Conservation (phyloP, 2,797 vertebrate genomes). For the Pteronotus mesoamericanus region DNA sequence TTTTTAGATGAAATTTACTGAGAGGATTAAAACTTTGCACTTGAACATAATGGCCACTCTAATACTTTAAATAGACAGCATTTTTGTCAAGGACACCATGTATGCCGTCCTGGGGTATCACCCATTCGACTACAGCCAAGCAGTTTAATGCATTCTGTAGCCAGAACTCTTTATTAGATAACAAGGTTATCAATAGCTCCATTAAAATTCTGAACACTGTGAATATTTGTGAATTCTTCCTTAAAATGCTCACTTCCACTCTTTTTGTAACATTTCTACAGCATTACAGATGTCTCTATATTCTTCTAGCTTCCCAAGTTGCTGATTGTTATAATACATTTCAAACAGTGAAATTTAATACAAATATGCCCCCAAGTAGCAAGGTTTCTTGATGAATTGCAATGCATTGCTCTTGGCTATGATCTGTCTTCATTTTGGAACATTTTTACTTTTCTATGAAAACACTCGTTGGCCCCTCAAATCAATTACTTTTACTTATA, state of each 20-base stretch:
- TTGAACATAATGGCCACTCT: slow-evolving; percentile 70
- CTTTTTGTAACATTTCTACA: not conserved
- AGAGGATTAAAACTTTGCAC: slow-evolving; percentile 60
- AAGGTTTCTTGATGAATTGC: slow-evolving; percentile 27
- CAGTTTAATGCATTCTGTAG: slow-evolving; percentile 40
- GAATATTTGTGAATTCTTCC: slow-evolving; percentile 38
- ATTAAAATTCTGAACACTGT: slow-evolving; percentile 44
- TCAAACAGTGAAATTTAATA: slow-evolving; percentile 47
- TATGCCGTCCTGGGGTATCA: not conserved
- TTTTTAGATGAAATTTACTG: slow-evolving; percentile 48
- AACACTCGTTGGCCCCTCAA: not conserved
- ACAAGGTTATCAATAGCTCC: slow-evolving; percentile 43
- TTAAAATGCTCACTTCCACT: slow-evolving; percentile 40
- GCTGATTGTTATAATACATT: slow-evolving; percentile 50
- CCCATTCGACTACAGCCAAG: slow-evolving; percentile 24
- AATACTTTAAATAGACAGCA: slow-evolving; percentile 64
- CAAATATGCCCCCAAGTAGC: not conserved
- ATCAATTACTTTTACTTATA: slow-evolving; percentile 6
- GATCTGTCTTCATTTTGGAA: not conserved
- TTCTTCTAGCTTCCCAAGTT: slow-evolving; percentile 36
- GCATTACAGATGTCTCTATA: slow-evolving; percentile 13
- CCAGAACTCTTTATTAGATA: not conserved
- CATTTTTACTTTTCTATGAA: slow-evolving; percentile 19
- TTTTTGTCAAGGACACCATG: slow-evolving; percentile 62
- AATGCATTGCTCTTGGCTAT: not conserved